Conservation (phyloP, 2,797 vertebrate species). For the Semaprochilodus insignis region DNA sequence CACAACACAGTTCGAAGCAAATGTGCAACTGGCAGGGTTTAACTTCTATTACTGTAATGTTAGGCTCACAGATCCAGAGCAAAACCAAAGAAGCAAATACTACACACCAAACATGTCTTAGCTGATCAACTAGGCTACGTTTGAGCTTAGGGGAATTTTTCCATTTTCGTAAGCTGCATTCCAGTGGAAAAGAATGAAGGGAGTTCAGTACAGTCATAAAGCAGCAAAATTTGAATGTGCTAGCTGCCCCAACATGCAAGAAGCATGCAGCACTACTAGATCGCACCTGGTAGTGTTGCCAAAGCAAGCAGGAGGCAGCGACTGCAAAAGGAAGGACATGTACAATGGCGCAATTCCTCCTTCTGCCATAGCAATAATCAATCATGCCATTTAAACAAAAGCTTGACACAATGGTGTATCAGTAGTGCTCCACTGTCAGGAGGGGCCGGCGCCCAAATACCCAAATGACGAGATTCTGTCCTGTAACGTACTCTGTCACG, state of each 20-base stretch:
- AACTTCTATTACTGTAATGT: background rate
- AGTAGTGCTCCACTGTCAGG: background rate
- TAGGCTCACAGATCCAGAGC: background rate
- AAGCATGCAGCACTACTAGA: background rate
- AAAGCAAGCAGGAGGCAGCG: background rate
- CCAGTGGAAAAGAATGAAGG: background rate
- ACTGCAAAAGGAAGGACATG: background rate
- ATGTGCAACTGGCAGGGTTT: background rate
- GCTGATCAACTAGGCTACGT: too few relatives aligned
- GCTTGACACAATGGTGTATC: background rate
- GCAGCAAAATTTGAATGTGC: background rate
- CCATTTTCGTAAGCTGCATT: background rate
- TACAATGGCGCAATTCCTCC: constrained; percentile 5
- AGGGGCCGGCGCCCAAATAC: constrained; percentile 11
- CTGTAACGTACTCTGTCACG: constrained; percentile 44
- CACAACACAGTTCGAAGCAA: background rate
- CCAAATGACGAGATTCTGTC: constrained; percentile 21
- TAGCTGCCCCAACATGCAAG: background rate
- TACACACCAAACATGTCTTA: too few relatives aligned
- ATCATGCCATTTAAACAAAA: constrained; percentile 14
- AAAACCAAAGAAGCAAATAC: too few relatives aligned
- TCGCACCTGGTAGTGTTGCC: background rate
- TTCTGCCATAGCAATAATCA: constrained; percentile 5
- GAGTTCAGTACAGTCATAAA: too few relatives aligned
- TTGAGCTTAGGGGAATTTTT: too few relatives aligned